Evolutionary conservation across 2,888 invertebrate genomes (phyloP).

Genomic region (Piscicola geometra): DNA sequence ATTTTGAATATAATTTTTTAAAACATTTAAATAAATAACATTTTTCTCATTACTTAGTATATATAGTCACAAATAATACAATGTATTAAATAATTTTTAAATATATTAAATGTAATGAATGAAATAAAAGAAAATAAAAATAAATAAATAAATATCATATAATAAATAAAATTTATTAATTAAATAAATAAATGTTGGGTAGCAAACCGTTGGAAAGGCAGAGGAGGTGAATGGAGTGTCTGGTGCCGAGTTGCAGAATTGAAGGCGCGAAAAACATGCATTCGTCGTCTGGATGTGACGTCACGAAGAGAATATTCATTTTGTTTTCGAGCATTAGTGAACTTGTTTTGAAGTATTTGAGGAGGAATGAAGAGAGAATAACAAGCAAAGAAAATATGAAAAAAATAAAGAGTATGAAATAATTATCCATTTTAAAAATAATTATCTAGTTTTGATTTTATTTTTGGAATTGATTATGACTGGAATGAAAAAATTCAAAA

Average conservation of each 20-base stretch:
- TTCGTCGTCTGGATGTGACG: constrained; percentile 96
- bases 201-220: constrained; percentile 44
- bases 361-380: background rate
- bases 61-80: background rate
- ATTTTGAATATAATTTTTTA: no score
- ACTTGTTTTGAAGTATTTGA: background rate
- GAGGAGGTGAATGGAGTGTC: constrained; percentile 40
- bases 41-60: background rate
- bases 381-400: background rate
- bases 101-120: background rate
- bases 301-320: constrained; percentile 62
- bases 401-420: background rate
- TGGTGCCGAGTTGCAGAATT: constrained; percentile 40
- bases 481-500: background rate
- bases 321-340: background rate
- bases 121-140: no score
- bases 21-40: constrained; percentile 3
- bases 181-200: background rate
- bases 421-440: background rate
- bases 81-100: no score
- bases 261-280: constrained; percentile 95
- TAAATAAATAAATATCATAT: no score
- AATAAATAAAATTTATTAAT: constrained; percentile 12
- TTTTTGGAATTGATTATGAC: background rate
- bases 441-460: background rate